phyloP scores from a whole-genome alignment of 2,797 vertebrate genomes.

The Galagoides demidoff region DNA sequence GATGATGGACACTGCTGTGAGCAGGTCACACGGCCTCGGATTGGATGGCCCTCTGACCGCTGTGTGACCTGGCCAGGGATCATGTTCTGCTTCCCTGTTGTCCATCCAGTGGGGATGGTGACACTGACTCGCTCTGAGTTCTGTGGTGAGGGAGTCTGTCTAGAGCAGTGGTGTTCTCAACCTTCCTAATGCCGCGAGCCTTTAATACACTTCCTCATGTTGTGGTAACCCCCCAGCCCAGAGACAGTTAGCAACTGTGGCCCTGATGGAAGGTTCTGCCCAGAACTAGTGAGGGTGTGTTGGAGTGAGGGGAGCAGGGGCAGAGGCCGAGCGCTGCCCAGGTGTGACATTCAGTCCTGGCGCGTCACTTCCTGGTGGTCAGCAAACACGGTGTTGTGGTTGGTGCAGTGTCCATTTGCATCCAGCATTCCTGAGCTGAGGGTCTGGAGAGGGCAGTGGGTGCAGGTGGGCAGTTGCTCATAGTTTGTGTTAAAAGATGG shows the following conservation, averaged over 20 bases:
- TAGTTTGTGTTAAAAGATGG: accelerated
- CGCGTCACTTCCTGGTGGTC: background rate
- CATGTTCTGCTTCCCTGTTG: accelerated
- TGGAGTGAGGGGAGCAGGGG: accelerated
- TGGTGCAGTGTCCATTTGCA: background rate
- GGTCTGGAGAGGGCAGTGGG: background rate
- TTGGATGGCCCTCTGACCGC: accelerated
- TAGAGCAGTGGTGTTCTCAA: too few relatives aligned
- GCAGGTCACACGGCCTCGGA: background rate
- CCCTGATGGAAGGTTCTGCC: background rate
- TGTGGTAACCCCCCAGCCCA: background rate
- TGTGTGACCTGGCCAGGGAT: background rate
- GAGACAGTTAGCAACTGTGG: background rate
- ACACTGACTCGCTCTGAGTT: background rate
- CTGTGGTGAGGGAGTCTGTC: background rate
- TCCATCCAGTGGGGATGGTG: accelerated
- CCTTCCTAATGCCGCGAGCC: too few relatives aligned
- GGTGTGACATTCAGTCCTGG: background rate
- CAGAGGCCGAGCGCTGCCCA: background rate
- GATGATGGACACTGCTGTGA: too few relatives aligned
- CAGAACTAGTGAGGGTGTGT: accelerated
- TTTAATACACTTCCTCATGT: too few relatives aligned
- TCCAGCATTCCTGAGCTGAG: background rate
- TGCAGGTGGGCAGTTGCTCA: accelerated
- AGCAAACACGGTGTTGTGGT: background rate